Base-by-base conservation (phyloP, 2,113 vertebrate species). In the Rousettus leschenaultii region DNA sequence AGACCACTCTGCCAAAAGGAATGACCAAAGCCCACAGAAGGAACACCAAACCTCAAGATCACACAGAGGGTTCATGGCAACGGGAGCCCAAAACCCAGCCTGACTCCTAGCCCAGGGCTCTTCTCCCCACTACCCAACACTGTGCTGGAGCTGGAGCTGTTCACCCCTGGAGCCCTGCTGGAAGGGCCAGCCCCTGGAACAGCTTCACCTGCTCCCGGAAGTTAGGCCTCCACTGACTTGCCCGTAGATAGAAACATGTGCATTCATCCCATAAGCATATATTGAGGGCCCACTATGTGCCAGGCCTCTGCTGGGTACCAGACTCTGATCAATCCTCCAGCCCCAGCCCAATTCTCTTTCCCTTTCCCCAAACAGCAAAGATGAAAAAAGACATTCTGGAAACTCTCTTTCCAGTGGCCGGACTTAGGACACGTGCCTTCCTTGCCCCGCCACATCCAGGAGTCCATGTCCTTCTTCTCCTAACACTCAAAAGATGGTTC, bases 21-120 rank as follows among this genome's bases (percentile, higher is more conserved):
- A 84, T 68, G 86, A 80, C 24, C 59, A 77, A 89, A 96, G 75
- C 83, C 68, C n/a, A 63, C 85, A 84, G 68, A 59, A 86, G 71
- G 21, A n/a, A 28, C 21, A 16, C 45, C 86, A 78, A 7, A 73
- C 15, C 43, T 80, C 63, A 65, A 28, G 84, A 78, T 65, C 91
- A 94, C n/a, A 45, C 59, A 24, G 65, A 38, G 7, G 11, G 35
- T 83, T 61, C 84, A 15, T 7, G n/a, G 66, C 18, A 43, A 16
- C n/a, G 2, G 13, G 24, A 95, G 45, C 38, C 33, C 4, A 35
- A 55, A 80, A n/a, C 22, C 10, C 51, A 38, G 73, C 13, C n/a
- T 26, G 24, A 77, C 24, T 10, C 5, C n/a, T 9, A 11, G 65
- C 33, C 30, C 18, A 24, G 2, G 14, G 21, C 15, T 61, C 55